These are phyloP conservation scores for Panopea generosa DNA, from an alignment of 2,888 invertebrate genomes.

Conservation along the genomic window DNA sequence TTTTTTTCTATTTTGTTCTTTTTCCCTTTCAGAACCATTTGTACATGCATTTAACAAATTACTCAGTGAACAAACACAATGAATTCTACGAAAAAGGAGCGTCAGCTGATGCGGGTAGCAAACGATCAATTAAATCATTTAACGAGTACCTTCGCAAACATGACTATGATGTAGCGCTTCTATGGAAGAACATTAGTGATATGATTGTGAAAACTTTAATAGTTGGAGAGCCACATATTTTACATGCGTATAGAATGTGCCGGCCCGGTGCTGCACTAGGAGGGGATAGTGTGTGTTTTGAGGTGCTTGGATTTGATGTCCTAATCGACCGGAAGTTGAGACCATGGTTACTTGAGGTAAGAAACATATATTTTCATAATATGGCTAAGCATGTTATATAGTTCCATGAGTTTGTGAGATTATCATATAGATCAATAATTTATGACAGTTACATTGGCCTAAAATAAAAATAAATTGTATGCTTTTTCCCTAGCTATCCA, in stretches of 20 bases:
- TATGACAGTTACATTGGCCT: too few species aligned
- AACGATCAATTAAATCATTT: conserved; percentile 83
- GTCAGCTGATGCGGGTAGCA: conserved; percentile 82
- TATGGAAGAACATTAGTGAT: conserved; percentile 84
- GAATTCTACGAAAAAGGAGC: conserved; percentile 83
- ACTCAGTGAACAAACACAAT: conserved; percentile 85
- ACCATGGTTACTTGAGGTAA: conserved; percentile 85
- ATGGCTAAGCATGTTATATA: too few species aligned
- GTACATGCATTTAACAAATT: conserved; percentile 85
- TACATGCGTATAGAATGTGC: conserved; percentile 85
- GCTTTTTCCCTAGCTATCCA: too few species aligned
- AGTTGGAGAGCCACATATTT: conserved; percentile 83
- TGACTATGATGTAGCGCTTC: conserved; percentile 80
- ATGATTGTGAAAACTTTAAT: conserved; percentile 84
- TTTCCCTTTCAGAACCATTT: conserved; percentile 79
- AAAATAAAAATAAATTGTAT: too few species aligned
- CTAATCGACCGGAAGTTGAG: conserved; percentile 83
- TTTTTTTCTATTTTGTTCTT: too few species aligned
- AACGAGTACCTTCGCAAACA: conserved; percentile 82
- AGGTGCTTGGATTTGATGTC: conserved; percentile 85
- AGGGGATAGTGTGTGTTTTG: conserved; percentile 85
- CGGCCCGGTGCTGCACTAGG: conserved; percentile 83
- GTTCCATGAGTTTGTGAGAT: too few species aligned
- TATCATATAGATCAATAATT: too few species aligned
- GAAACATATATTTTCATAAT: neutral